Evolutionary conservation across 1,140 invertebrate species (phyloP).

Genomic region (Brachionus angularis): DNA sequence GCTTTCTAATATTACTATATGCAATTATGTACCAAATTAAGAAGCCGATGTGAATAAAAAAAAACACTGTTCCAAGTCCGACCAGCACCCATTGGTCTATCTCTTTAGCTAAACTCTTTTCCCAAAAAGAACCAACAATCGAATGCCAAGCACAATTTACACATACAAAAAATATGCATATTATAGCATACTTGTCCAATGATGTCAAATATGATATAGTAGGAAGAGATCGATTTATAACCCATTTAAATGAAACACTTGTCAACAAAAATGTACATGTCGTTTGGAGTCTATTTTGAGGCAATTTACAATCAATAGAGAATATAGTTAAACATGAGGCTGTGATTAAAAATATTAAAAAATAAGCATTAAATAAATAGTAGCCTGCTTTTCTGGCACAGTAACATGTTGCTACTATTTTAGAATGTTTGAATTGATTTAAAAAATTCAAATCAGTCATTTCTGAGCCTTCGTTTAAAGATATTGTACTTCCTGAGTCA

Average conservation of each 20-base stretch:
- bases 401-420: conserved; percentile 30
- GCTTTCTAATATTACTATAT: no score
- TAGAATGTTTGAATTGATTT: neutral
- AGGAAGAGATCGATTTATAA: neutral
- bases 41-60: neutral
- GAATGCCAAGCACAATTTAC: conserved; percentile 16
- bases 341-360: conserved; percentile 13
- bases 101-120: neutral
- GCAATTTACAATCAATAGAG: conserved; percentile 2
- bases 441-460: neutral
- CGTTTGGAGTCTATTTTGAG: neutral
- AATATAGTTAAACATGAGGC: neutral
- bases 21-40: conserved; percentile 36
- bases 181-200: conserved; percentile 28
- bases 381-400: conserved; percentile 6
- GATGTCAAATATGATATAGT: conserved; percentile 32
- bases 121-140: neutral
- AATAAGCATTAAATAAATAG: conserved; percentile 26
- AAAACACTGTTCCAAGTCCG: neutral
- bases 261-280: neutral
- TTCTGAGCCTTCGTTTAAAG: neutral
- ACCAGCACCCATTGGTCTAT: neutral
- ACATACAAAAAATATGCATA: conserved; percentile 11
- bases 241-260: neutral
- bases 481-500: neutral